phyloP scores from a whole-genome alignment of 1,140 invertebrate species.

The Drepana arcuata region DNA sequence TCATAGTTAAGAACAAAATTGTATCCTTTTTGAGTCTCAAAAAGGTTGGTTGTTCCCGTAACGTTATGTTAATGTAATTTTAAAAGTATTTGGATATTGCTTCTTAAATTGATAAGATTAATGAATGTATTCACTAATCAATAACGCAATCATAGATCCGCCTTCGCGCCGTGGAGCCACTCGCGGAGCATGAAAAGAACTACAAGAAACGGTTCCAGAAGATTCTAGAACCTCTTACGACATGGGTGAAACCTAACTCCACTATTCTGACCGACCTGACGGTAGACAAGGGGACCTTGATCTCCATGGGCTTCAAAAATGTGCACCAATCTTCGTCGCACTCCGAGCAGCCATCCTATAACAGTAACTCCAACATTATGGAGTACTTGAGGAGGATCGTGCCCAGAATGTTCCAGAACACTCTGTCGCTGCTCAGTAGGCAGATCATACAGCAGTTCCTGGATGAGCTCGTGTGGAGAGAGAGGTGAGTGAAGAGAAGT shows the following conservation, averaged over 20 bases:
- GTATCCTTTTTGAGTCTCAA: too few species aligned
- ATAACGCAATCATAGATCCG: constrained; percentile 68
- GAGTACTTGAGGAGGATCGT: constrained; percentile 88
- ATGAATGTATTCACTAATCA: too few species aligned
- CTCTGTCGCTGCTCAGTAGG: constrained; percentile 84
- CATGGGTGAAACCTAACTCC: constrained; percentile 85
- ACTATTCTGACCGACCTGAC: constrained; percentile 86
- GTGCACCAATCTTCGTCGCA: constrained; percentile 79
- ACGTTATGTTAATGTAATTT: too few species aligned
- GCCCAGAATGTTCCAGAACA: constrained; percentile 92
- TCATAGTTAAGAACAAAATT: too few species aligned
- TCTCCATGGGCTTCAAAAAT: constrained; percentile 83
- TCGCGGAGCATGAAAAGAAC: constrained; percentile 82
- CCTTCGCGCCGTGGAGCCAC: constrained; percentile 85
- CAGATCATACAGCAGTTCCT: constrained; percentile 92
- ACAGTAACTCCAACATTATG: constrained; percentile 86
- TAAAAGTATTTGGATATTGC: too few species aligned
- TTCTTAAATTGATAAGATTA: too few species aligned
- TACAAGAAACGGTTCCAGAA: constrained; percentile 83
- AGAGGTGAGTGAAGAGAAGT: constrained; percentile 48
- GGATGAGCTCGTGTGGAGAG: constrained; percentile 87
- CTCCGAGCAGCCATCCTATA: constrained; percentile 72
- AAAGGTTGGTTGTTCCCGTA: too few species aligned
- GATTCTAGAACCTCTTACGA: constrained; percentile 82
- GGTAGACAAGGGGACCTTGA: constrained; percentile 83